These are phyloP conservation scores for Drosophila ezoana DNA, from an alignment of 2,888 invertebrate genomes.

Conservation along the genomic window DNA sequence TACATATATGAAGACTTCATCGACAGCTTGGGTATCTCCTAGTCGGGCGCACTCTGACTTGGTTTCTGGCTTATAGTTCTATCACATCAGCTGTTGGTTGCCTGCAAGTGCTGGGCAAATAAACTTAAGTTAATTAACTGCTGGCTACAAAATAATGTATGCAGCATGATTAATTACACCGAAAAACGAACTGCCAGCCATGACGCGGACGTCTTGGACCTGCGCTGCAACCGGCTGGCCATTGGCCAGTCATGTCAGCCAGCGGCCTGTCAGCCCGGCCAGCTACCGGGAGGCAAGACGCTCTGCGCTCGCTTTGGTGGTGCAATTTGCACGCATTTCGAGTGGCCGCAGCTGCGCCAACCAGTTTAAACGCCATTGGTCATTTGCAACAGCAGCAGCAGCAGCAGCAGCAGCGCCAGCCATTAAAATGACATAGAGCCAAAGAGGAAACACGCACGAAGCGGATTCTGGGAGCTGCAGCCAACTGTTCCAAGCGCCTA, in stretches of 20 bases:
- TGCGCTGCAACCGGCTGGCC: constrained; percentile 7
- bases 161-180: constrained; percentile 80
- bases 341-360: constrained; percentile 71
- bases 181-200: constrained; percentile 51
- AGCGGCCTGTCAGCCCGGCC: constrained; percentile 60
- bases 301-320: constrained; percentile 33
- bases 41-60: background rate
- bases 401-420: constrained; percentile 67
- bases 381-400: constrained; percentile 55
- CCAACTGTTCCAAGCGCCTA: constrained; percentile 26
- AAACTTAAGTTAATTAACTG: constrained; percentile 83
- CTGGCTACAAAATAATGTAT: constrained; percentile 82
- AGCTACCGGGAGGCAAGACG: constrained; percentile 70
- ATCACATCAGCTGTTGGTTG: constrained; percentile 3
- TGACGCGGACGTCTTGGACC: constrained; percentile 46
- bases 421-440: constrained; percentile 78
- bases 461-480: constrained; percentile 26
- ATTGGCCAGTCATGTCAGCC: constrained; percentile 46
- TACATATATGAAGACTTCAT: no score
- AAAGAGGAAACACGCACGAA: constrained; percentile 54
- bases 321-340: constrained; percentile 72
- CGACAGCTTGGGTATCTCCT: no score
- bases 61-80: constrained; percentile 18
- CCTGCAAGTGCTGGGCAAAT: constrained; percentile 64
- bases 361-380: constrained; percentile 77